Base-by-base conservation (phyloP, 2,797 vertebrate genomes). In the Hoplostethus mediterraneus region DNA sequence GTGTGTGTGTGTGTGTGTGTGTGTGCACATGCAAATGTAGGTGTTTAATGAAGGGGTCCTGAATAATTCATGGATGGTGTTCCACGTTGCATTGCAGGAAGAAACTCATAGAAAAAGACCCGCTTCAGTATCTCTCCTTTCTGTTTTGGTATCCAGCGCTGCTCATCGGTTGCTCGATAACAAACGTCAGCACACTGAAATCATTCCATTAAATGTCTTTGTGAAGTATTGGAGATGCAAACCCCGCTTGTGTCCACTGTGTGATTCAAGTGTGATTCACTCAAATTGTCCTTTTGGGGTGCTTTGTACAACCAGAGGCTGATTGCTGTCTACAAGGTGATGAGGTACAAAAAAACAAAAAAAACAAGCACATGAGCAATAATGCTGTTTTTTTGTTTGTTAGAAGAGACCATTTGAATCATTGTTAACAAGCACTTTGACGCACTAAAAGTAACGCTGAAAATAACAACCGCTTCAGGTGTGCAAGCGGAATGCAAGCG, bases 51-150 rank as follows among this genome's bases (percentile, higher is more conserved):
- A 93, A 90, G 86, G 75, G 48, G 1, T 59, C 71, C 90, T 94
- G 89, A 90, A 95, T 93, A 89, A 93, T 94, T 92, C 89, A 93
- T 80, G 64, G 84, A 59, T 56, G 31, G 82, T 73, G 82, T 82
- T 89, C 74, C 73, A 81, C 54, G 83, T 87, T 64, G 44, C 87
- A 81, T 68, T 31, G 21, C 80, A 84, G 78, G 74, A 85, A 79
- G 80, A 84, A 86, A 90, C 82, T 86, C 68, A 67, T 70, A 81
- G 68, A 65, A 73, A 84, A 79, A 84, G 67, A 84, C 87, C 83
- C 83, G 44, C 78, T 87, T 79, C 63, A 33, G 75, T 81, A 57
- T 82, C 30, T 80, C 57, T 80, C 14, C 60, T 60, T 68, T 77
- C 63, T 73, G 73, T 21, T 86, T 87, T 91, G 76, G 90, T 81